Percentiles rank a stretch among this genome's conserved stretches.
Evolutionary conservation across 2,797 vertebrate species (phyloP).

Genomic region (Phalloptychus januarius): DNA sequence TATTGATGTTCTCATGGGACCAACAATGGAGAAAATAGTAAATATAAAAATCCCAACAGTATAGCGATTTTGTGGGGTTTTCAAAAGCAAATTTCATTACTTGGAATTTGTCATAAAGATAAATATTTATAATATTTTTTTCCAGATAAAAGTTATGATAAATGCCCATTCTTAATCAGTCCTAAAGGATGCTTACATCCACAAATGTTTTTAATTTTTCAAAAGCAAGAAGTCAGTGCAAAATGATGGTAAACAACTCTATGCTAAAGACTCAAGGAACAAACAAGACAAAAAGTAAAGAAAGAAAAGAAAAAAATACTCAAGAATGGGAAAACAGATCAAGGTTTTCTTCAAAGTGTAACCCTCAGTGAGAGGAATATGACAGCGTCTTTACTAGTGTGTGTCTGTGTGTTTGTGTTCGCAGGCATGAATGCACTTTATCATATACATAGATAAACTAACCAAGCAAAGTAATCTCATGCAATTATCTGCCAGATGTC

Average conservation of each 20-base stretch:
- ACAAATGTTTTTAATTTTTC: neutral
- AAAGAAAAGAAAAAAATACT: conserved; percentile 36
- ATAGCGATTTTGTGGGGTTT: too few species aligned
- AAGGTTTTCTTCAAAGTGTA: conserved; percentile 8
- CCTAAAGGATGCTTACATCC: neutral
- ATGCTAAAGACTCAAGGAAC: conserved; percentile 15
- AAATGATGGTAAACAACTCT: conserved; percentile 15
- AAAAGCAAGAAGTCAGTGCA: conserved; percentile 17
- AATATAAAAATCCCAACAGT: too few species aligned
- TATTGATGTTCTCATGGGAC: neutral
- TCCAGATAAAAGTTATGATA: neutral
- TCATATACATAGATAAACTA: conserved; percentile 40
- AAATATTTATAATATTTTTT: too few species aligned
- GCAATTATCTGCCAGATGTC: conserved; percentile 24
- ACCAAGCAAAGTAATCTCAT: conserved; percentile 17
- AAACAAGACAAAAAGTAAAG: conserved; percentile 51
- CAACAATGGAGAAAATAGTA: too few species aligned
- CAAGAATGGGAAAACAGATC: conserved; percentile 42
- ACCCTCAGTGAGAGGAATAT: neutral
- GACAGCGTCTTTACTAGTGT: conserved; percentile 17
- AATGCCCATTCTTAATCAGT: neutral
- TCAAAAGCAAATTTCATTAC: too few species aligned
- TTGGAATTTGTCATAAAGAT: neutral
- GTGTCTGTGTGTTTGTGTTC: conserved; percentile 14
- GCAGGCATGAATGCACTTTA: conserved; percentile 24